Conservation (phyloP, 2,113 vertebrate species). For the Alaudala cheleensis region DNA sequence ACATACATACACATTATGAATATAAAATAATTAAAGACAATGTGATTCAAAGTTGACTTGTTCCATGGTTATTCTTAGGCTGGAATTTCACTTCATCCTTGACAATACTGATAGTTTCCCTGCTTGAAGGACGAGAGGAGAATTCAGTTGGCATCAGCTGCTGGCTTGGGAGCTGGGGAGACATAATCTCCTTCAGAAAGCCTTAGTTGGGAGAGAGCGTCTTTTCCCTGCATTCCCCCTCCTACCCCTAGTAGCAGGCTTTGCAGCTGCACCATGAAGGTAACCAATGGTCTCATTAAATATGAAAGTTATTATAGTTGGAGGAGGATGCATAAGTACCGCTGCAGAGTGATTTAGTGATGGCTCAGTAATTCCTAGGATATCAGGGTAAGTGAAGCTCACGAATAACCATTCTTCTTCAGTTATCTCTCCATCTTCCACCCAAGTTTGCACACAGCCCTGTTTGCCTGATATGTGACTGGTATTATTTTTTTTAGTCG, state of each 20-base stretch:
- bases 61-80: neutral
- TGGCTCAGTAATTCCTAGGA: neutral
- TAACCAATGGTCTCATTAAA: neutral
- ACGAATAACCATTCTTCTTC: neutral
- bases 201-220: neutral
- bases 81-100: neutral
- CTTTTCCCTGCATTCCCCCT: neutral
- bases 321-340: neutral
- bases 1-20: too few relatives aligned
- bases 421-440: neutral
- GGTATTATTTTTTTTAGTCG: neutral
- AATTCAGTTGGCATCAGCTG: neutral
- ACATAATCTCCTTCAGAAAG: neutral
- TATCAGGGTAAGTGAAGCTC: neutral
- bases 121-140: neutral
- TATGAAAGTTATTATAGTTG: neutral
- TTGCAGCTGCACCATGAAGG: neutral
- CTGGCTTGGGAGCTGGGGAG: neutral
- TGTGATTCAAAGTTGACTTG: neutral
- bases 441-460: neutral
- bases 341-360: neutral
- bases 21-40: too few relatives aligned
- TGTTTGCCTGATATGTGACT: neutral
- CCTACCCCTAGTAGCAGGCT: neutral
- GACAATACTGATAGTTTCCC: neutral